Evolutionary conservation across 2,888 invertebrate genomes (phyloP), one percentile per base, ranked within the genome.

Genomic region (Psylliodes chrysocephalus): DNA sequence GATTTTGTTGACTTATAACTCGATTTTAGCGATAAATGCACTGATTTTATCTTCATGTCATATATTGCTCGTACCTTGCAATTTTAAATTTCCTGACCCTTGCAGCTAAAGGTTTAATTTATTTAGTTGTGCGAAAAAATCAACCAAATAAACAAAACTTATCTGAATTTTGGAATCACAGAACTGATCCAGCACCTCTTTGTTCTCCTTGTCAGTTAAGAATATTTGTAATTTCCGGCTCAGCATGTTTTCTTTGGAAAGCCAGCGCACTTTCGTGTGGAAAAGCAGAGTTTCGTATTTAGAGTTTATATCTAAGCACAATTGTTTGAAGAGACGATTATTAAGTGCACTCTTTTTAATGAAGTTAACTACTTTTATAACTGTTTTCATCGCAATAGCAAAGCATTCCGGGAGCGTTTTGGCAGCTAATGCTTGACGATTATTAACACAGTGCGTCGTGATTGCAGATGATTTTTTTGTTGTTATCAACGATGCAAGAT

Each of bases 371-470:
- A 64, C 64, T 61, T 69, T 69, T 68, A 71, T 69, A 38, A 55
- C 15, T 53, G 46, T 49, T 54, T 67, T 15, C 54, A 64, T 54
- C 47, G 57, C 51, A 4, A 28, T 72, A n/a, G n/a, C n/a, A n/a
- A n/a, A n/a, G n/a, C n/a, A n/a, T n/a, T n/a, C n/a, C n/a, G n/a
- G n/a, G n/a, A n/a, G n/a, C n/a, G n/a, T n/a, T n/a, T n/a, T n/a
- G n/a, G n/a, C n/a, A n/a, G n/a, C n/a, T n/a, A n/a, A 69, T 49
- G 71, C 60, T 49, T 71, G 63, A 3, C 67, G 62, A 44, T 71
- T 68, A 12, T 68, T 60, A 22, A 70, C 33, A 40, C 64, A 71
- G 51, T 70, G 72, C 60, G 66, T 66, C 51, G 68, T 70, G 35
- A 68, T 67, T 70, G 53, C 47, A 14, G 25, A 44, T 35, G 63